Evolutionary conservation across 1,140 invertebrate genomes (phyloP).

Genomic region (Meteorus sp.): DNA sequence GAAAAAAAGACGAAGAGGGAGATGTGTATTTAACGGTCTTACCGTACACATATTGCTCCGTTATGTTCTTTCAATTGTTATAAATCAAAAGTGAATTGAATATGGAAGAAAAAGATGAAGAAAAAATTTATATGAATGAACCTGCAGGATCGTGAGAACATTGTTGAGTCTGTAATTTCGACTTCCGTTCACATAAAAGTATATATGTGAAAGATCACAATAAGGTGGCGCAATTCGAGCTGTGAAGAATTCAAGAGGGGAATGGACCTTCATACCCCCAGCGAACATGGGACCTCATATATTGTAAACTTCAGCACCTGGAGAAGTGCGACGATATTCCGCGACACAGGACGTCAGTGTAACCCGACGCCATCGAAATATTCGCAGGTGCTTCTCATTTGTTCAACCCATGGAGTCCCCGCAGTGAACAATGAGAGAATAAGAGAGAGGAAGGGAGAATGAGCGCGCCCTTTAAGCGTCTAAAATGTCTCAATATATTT

Average conservation of each 20-base stretch:
- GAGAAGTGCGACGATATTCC: constrained; percentile 8
- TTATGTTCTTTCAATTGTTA: no score
- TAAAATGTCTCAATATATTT: constrained; percentile 35
- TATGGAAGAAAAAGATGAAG: not conserved
- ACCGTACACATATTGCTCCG: no score
- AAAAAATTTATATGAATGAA: constrained; percentile 21
- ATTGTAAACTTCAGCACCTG: constrained; percentile 29
- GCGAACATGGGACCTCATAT: constrained; percentile 35
- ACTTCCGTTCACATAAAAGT: constrained; percentile 50
- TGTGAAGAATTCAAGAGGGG: not conserved
- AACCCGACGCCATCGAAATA: constrained; percentile 40
- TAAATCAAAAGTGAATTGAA: not conserved
- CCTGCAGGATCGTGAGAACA: constrained; percentile 53
- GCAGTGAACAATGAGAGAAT: constrained; percentile 20
- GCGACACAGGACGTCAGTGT: constrained; percentile 32
- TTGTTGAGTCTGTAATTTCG: constrained; percentile 45
- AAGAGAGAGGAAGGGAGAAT: no score
- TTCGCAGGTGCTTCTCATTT: constrained; percentile 43
- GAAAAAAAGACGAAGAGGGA: no score
- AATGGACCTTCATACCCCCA: constrained; percentile 32
- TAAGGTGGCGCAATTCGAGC: constrained; percentile 4
- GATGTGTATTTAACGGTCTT: no score
- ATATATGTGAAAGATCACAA: constrained; percentile 32
- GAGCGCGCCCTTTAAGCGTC: constrained; percentile 29
- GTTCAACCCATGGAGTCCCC: constrained; percentile 21